These are phyloP conservation scores for Gallinago jamesoni DNA, from an alignment of 2,113 vertebrate species.

Conservation along the genomic window DNA sequence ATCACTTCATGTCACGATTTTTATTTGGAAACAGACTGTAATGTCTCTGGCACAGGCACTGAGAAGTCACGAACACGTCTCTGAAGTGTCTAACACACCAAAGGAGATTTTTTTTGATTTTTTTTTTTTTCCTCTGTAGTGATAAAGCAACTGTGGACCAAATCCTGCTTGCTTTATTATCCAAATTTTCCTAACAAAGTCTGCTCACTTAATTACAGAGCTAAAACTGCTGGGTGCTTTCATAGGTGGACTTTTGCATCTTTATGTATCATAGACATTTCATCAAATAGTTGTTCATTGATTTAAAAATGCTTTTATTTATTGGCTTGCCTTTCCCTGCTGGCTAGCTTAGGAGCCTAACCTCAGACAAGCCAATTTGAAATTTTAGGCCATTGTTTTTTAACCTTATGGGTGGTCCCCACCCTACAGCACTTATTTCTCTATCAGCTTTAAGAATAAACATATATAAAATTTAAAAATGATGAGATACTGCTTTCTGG, in stretches of 20 bases:
- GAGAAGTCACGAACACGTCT: neutral
- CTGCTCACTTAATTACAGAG: neutral
- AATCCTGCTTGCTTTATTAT: neutral
- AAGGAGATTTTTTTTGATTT: neutral
- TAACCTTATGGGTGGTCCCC: neutral
- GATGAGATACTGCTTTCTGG: neutral
- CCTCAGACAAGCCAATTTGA: neutral
- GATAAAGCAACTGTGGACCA: neutral
- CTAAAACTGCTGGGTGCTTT: neutral
- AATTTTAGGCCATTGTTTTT: neutral
- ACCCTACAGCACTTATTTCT: neutral
- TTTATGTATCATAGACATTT: neutral
- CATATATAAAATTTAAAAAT: neutral
- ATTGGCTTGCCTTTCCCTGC: neutral
- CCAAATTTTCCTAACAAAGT: neutral
- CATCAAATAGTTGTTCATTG: neutral
- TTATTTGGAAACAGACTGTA: slow-evolving; percentile 21
- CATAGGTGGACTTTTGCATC: neutral
- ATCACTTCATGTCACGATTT: slow-evolving; percentile 35
- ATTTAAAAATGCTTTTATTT: neutral
- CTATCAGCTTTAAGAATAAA: neutral
- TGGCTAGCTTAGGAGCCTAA: neutral
- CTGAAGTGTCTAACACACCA: neutral
- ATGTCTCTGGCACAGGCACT: neutral
- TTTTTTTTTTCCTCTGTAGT: neutral